Base-by-base conservation (phyloP, 2,888 invertebrate genomes). In the Spodoptera exigua region DNA sequence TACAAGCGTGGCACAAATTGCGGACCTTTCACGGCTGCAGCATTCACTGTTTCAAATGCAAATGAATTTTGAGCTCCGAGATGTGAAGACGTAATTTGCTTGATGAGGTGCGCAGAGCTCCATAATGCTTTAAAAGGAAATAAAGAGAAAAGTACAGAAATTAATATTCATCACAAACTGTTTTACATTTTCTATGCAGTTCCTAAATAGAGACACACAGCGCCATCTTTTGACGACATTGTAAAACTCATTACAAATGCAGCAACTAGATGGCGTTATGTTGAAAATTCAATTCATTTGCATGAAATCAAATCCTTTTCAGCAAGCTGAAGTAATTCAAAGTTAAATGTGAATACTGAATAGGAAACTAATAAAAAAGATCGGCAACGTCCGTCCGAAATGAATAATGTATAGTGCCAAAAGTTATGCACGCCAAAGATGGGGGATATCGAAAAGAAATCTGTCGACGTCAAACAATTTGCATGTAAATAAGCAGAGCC, bases 401-500 rank as follows among this genome's bases (percentile, higher is more conserved):
- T 86, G 83, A 85, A 84, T 86, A 82, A 85, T 82, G 78, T 79
- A 83, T 81, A 59, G 69, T 72, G 61, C 56, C 46, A 57, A 80
- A 86, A 88, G 82, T 82, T 85, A 84, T 83, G 80, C 79, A 74
- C 70, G 76, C 74, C 72, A 72, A 67, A 76, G 77, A 76, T 76
- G 66, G 78, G 73, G 76, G 76, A 78, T 73, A 79, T 70, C 65
- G 73, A 76, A 79, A 81, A 86, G 86, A 87, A 89, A 82, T 79
- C 75, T 78, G 79, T 73, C 72, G 73, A 64, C 76, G 72, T 69
- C 65, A 36, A 60, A 58, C 78, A 84, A 91, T 91, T 90, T 89
- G 78, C 89, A 91, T 90, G 86, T 82, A 89, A 90, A 91, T 90
- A 82, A 82, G 68, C 61, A 45, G 69, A 57, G 63, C 47, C 65